phyloP scores from a whole-genome alignment of 2,113 vertebrate genomes.

The Melanerpes aurifrons region DNA sequence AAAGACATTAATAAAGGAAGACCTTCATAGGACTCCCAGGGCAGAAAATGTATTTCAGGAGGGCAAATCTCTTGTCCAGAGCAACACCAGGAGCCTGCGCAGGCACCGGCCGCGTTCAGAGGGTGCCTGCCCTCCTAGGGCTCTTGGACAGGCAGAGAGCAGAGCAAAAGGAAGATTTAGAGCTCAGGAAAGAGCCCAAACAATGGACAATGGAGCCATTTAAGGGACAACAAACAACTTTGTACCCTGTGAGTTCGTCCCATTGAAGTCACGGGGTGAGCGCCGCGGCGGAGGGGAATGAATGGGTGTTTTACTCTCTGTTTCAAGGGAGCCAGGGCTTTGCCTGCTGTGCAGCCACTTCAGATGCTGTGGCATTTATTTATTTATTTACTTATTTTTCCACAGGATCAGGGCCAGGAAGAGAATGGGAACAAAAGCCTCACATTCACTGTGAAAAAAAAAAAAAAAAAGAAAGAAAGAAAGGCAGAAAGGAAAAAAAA shows the following conservation, averaged over 20 bases:
- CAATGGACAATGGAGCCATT: constrained; percentile 64
- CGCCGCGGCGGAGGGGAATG: neutral
- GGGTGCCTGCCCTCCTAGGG: neutral
- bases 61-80: neutral
- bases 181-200: constrained; percentile 31
- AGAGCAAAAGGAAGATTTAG: neutral
- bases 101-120: neutral
- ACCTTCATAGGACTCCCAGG: neutral
- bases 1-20: fast-evolving
- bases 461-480: neutral
- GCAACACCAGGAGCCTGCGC: fast-evolving
- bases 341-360: neutral
- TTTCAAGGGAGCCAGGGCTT: neutral
- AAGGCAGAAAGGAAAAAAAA: neutral
- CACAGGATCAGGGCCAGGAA: neutral
- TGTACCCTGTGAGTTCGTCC: constrained; percentile 28
- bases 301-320: neutral
- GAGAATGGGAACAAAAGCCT: neutral
- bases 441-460: neutral
- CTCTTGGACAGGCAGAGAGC: neutral
- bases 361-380: neutral
- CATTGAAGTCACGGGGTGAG: constrained; percentile 46
- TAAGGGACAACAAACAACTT: constrained; percentile 55
- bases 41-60: neutral
- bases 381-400: neutral